Base-by-base conservation (phyloP, 2,888 invertebrate genomes). In the Rhimphoctona megacephalus region DNA sequence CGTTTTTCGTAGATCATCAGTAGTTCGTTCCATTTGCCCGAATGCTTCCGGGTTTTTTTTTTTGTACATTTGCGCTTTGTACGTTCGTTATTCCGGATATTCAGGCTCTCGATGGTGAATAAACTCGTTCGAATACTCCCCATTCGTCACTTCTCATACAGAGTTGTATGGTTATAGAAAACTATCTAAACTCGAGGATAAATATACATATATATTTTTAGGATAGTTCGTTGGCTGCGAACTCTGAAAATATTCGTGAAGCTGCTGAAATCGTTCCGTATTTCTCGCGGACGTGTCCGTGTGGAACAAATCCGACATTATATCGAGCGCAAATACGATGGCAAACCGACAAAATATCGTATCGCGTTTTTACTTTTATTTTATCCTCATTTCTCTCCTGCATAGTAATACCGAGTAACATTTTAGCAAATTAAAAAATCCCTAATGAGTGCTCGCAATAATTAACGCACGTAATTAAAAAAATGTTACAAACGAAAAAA, bases 51-150 rank as follows among this genome's bases (percentile, higher is more conserved):
- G 30, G 2, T 7, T 66, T 64, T 36, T 52, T 52, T 43, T 11
- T 81, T 64, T 54, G 17, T 36, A 19, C 33, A 67, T 78, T n/a
- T 43, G 64, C 64, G 66, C 82, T 72, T 72, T 39, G 83, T 70
- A 70, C 61, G 76, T 76, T 70, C 64, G 57, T 78, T 81, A 76
- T 76, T 79, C 54, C 74, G 64, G 54, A 52, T 67, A 67, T 74
- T 80, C 64, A 14, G 19, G 64, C 43, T 74, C 22, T 72, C 69
- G 61, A 79, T 67, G 77, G 52, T 80, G 79, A 85, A 83, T 76
- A 80, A 85, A 70, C 77, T 67, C 74, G 43, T 17, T 78, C 78
- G 57, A 52, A 64, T 25, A 30, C 36, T 81, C 57, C 76, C 46
- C 70, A 17, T 82, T 64, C 43, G 43, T 82, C 54, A 39, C n/a